Evolutionary conservation across 2,113 vertebrate genomes (phyloP).

Genomic region (Aleadryas rufinucha): DNA sequence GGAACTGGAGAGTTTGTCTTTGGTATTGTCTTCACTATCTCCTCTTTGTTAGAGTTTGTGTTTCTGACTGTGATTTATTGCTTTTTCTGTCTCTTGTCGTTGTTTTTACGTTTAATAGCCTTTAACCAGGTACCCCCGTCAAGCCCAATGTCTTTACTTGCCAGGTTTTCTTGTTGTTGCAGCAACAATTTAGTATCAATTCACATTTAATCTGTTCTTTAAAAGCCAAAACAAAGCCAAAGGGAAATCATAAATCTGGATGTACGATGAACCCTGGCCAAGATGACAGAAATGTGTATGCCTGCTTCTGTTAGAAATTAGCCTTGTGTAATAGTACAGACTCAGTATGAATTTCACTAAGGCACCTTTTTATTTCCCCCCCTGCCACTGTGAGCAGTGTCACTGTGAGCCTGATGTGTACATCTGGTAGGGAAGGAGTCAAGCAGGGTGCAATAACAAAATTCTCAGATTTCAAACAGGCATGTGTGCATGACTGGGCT

Average conservation of each 20-base stretch:
- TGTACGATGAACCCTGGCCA: neutral
- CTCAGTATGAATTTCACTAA: neutral
- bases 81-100: neutral
- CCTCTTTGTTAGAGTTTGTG: neutral
- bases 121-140: neutral
- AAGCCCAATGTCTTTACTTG: neutral
- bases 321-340: neutral
- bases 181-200: neutral
- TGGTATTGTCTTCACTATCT: neutral
- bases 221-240: neutral
- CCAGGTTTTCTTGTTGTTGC: neutral
- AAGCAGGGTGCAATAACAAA: neutral
- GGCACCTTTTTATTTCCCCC: no score
- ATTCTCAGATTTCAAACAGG: neutral
- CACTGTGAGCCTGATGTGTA: neutral
- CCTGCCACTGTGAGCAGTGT: neutral
- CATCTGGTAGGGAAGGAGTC: neutral
- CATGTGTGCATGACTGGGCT: rapidly evolving
- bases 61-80: neutral
- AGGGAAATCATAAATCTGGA: neutral
- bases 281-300: neutral
- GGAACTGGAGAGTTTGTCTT: neutral
- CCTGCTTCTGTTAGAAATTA: neutral
- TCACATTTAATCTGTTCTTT: neutral
- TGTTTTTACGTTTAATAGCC: neutral